Percentiles rank a stretch among this genome's conserved stretches.
Evolutionary conservation across 2,797 vertebrate genomes (phyloP).

Genomic region (Liasis olivaceus): DNA sequence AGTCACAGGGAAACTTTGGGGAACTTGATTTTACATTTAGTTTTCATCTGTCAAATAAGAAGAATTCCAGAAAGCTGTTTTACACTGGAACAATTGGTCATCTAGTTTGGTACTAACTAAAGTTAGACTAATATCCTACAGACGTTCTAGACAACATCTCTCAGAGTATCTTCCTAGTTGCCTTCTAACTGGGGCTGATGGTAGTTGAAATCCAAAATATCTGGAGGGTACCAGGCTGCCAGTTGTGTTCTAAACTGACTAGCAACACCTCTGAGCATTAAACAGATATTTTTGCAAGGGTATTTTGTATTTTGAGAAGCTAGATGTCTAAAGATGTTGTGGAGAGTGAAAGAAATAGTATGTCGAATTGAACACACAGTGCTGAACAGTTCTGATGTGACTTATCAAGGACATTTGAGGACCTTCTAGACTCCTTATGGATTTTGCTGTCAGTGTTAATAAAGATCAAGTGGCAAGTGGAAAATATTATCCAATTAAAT

Average conservation of each 20-base stretch:
- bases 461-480: conserved; percentile 28
- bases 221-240: not conserved
- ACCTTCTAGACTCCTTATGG: conserved; percentile 32
- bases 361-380: conserved; percentile 14
- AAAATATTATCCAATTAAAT: conserved; percentile 42
- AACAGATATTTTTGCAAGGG: not conserved
- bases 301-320: not conserved
- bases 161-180: not conserved
- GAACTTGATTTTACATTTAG: not conserved
- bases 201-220: not conserved
- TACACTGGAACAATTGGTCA: not conserved
- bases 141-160: not conserved
- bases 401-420: conserved; percentile 16
- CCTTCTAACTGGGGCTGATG: not conserved
- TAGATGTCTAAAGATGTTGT: not conserved
- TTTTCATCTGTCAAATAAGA: not conserved
- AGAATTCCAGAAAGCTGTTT: not conserved
- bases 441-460: conserved; percentile 39
- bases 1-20: not conserved
- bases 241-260: not conserved
- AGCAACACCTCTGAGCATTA: not conserved
- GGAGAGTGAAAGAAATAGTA: not conserved
- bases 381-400: not conserved
- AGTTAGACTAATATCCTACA: not conserved
- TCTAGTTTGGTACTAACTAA: not conserved